Conservation (phyloP, 1,140 invertebrate genomes). For the Drosophila santomea region DNA sequence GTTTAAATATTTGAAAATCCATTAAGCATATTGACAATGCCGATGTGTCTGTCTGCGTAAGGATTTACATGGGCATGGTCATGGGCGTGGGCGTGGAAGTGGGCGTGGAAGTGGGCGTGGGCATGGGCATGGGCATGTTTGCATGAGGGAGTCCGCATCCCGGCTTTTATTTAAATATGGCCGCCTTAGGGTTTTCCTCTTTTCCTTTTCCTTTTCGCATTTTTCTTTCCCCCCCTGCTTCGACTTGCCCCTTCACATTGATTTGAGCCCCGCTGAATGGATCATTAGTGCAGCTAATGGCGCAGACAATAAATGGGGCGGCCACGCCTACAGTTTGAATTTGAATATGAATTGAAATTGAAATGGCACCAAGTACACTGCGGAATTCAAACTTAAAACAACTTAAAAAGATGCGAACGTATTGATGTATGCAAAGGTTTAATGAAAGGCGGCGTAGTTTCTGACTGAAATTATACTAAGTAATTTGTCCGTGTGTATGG, state of each 20-base stretch:
- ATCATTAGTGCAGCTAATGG: conserved; percentile 83
- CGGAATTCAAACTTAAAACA: too few relatives aligned
- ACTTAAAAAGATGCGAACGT: too few relatives aligned
- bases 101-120: too few relatives aligned
- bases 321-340: conserved; percentile 71
- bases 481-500: too few relatives aligned
- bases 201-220: neutral
- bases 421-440: too few relatives aligned
- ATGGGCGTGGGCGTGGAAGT: conserved; percentile 5
- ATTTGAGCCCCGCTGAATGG: conserved; percentile 65
- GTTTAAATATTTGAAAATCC: conserved; percentile 84
- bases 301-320: conserved; percentile 75
- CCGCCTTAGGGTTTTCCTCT: conserved; percentile 38
- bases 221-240: neutral
- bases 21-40: conserved; percentile 83
- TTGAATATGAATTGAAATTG: conserved; percentile 76
- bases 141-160: conserved; percentile 30
- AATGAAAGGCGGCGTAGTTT: neutral
- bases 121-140: conserved; percentile 5
- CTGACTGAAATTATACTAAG: too few relatives aligned
- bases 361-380: conserved; percentile 20
- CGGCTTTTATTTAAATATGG: conserved; percentile 56
- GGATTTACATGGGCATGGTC: neutral
- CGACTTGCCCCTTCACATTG: conserved; percentile 20
- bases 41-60: conserved; percentile 48